Evolutionary conservation across 2,888 invertebrate species (phyloP), one percentile per base, ranked within the genome.

Genomic region (Melanotus villosus): DNA sequence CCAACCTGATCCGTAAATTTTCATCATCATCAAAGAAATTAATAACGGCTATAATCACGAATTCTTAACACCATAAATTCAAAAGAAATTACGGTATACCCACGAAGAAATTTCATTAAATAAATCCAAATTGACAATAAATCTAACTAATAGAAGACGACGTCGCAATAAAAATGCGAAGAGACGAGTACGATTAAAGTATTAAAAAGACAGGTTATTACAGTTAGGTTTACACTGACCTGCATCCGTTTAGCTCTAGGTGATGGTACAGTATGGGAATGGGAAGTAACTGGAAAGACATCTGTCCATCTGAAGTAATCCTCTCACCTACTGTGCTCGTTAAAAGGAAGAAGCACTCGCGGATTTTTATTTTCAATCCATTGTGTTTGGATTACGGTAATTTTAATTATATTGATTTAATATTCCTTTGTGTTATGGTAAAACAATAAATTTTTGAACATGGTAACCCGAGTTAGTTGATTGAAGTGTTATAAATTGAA

Each of bases 141-240:
- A 50, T 50, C 16, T 50, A 26, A n/a, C 26, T 50, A 50, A 50
- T 26, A 12, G 6, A 19, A n/a, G n/a, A 18, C 43, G 6, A 43
- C 19, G 43, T 43, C 18, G 18, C 43, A 34, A 10, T 12, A 16
- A 9, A 50, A 50, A 50, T 26, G 16, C 14, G 54, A 5, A 10
- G 14, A 52, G 52, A 32, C 2, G n/a, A 19, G 32, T 34, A 19
- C 30, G 14, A 12, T 16, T 30, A 52, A 54, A 16, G n/a, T n/a
- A 50, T 50, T 23, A 9, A 54, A 54, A 54, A 54, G 32, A 32
- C 54, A 34, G 54, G 54, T 54, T 54, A 16, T n/a, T 32, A 54
- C 54, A 54, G 54, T 54, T 54, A 54, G 18, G 6, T 34, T 32
- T 23, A 18, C 7, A 19, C 10, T 54, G 54, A 54, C 54, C 54